phyloP scores from a whole-genome alignment of 2,113 vertebrate species.

The Ceyx margarethae region DNA sequence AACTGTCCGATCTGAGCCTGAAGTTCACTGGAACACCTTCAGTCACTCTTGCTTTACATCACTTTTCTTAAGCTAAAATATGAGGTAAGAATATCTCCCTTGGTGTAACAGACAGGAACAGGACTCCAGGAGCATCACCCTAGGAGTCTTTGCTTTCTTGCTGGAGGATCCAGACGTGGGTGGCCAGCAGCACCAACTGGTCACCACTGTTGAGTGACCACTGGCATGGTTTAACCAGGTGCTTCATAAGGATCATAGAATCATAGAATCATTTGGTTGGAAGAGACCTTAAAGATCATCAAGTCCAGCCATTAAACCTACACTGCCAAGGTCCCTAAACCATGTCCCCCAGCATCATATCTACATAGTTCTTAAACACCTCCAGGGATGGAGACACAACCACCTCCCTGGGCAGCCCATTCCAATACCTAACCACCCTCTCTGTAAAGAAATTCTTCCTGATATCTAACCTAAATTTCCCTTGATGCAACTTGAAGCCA shows the following conservation, averaged over 20 bases:
- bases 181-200: background rate
- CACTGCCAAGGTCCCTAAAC: too few relatives aligned
- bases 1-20: background rate
- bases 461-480: too few relatives aligned
- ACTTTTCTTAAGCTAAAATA: background rate
- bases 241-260: background rate
- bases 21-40: background rate
- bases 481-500: too few relatives aligned
- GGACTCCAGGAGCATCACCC: background rate
- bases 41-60: background rate
- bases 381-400: too few relatives aligned
- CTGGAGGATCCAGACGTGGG: background rate
- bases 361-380: too few relatives aligned
- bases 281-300: too few relatives aligned
- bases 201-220: background rate
- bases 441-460: too few relatives aligned
- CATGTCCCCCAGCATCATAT: too few relatives aligned
- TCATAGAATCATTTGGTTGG: too few relatives aligned
- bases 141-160: background rate
- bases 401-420: too few relatives aligned
- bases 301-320: too few relatives aligned
- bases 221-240: rapidly evolving
- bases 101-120: background rate
- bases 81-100: background rate
- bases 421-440: too few relatives aligned